phyloP scores from a whole-genome alignment of 2,888 invertebrate species.

The Drosophila peninsularis region DNA sequence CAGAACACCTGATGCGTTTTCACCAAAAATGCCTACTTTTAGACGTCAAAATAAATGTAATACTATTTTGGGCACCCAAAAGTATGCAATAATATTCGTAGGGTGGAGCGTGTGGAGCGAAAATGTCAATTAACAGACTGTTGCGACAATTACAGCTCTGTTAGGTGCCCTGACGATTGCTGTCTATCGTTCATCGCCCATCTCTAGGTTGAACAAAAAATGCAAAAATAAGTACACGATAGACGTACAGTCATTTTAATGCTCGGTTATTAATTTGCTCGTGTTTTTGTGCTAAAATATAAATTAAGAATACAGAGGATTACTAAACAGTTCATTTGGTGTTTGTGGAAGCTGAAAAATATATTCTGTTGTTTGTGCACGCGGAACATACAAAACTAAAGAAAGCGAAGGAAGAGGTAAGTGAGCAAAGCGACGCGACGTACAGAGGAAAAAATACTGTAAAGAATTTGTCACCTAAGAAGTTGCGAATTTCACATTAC shows the following conservation, averaged over 20 bases:
- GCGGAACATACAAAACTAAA: slow-evolving; percentile 9
- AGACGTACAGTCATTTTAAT: slow-evolving; percentile 56
- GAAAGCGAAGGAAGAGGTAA: slow-evolving; percentile 38
- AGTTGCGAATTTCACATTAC: slow-evolving; percentile 40
- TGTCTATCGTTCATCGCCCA: slow-evolving; percentile 16
- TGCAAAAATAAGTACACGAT: slow-evolving; percentile 50
- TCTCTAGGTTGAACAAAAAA: slow-evolving; percentile 48
- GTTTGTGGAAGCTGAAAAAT: slow-evolving; percentile 25
- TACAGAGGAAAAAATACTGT: slow-evolving; percentile 39
- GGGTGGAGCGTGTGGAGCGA: slow-evolving; percentile 10
- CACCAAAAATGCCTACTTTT: slow-evolving; percentile 10
- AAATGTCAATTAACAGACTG: slow-evolving; percentile 3
- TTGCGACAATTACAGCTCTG: not conserved
- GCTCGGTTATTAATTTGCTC: slow-evolving; percentile 49
- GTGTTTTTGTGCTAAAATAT: slow-evolving; percentile 52
- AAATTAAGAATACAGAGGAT: slow-evolving; percentile 18
- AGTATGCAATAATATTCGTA: slow-evolving; percentile 7
- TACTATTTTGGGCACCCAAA: not conserved
- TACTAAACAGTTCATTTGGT: slow-evolving; percentile 13
- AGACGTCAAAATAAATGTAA: not conserved
- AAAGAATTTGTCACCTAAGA: slow-evolving; percentile 53
- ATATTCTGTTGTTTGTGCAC: slow-evolving; percentile 25
- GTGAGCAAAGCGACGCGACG: slow-evolving; percentile 56
- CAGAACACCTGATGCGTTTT: slow-evolving; percentile 32
- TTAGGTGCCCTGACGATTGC: not conserved